phyloP scores from a whole-genome alignment of 2,888 invertebrate genomes.

The Campoplex nolae region DNA sequence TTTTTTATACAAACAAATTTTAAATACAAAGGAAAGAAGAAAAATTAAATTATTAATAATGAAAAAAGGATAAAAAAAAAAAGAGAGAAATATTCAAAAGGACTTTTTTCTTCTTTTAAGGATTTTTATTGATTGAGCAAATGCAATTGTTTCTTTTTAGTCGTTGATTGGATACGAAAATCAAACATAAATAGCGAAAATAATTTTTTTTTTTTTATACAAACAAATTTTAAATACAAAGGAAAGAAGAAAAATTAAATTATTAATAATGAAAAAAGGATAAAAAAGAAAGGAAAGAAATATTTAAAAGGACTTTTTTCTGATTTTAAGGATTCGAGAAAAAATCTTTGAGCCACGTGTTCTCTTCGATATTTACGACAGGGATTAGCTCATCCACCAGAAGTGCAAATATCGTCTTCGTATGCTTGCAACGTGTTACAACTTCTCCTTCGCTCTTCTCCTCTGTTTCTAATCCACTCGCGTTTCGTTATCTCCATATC shows the following conservation, averaged over 20 bases:
- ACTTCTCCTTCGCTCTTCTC: constrained; percentile 14
- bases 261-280: too few relatives aligned
- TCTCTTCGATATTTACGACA: constrained; percentile 58
- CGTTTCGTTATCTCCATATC: constrained; percentile 15
- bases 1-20: too few relatives aligned
- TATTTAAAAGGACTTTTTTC: background rate
- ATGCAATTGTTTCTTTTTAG: too few relatives aligned
- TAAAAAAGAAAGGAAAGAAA: background rate
- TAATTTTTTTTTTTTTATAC: too few relatives aligned
- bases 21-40: too few relatives aligned
- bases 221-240: too few relatives aligned
- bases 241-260: too few relatives aligned
- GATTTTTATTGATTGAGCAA: too few relatives aligned
- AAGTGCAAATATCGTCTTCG: constrained; percentile 61
- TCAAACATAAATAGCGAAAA: too few relatives aligned
- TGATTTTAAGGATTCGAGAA: background rate
- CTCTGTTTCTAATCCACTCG: constrained; percentile 26
- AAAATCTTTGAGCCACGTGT: constrained; percentile 49
- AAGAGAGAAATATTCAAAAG: background rate
- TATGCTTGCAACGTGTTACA: constrained; percentile 65
- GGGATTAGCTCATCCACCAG: constrained; percentile 43
- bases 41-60: too few relatives aligned
- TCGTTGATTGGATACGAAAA: too few relatives aligned
- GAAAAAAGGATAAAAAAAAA: too few relatives aligned
- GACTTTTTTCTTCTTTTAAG: background rate